These are phyloP conservation scores for Cancer borealis DNA, from an alignment of 2,888 invertebrate genomes.

Conservation along the genomic window DNA sequence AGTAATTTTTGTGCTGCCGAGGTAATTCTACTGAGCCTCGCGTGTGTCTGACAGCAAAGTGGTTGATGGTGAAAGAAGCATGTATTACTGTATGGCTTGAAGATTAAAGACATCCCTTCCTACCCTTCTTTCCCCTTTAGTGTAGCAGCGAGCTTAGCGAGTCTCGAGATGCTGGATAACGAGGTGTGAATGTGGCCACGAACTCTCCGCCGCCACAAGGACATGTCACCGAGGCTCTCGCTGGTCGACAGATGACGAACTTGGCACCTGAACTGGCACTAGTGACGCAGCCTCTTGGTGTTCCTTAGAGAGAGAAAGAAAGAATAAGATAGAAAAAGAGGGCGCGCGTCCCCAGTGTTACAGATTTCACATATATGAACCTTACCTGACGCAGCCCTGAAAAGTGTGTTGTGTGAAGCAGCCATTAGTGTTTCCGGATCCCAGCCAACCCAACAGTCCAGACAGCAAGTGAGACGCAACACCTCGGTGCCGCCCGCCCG, in stretches of 20 bases:
- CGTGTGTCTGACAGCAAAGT: neutral
- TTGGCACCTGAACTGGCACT: conserved; percentile 9
- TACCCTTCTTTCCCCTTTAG: neutral
- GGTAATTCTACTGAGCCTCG: neutral
- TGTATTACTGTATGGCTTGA: neutral
- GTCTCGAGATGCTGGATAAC: conserved; percentile 42
- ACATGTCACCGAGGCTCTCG: conserved; percentile 43
- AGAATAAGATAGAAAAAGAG: conserved; percentile 8
- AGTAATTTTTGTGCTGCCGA: neutral
- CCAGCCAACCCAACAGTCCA: neutral
- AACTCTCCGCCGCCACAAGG: conserved; percentile 15
- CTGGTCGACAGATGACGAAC: conserved; percentile 37
- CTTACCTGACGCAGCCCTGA: neutral
- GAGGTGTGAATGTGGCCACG: conserved; percentile 35
- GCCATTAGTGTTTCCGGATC: neutral
- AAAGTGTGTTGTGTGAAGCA: conserved; percentile 20
- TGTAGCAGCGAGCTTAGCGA: neutral
- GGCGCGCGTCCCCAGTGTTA: conserved; percentile 29
- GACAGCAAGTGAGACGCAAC: neutral
- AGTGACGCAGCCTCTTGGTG: conserved; percentile 26
- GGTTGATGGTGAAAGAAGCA: neutral
- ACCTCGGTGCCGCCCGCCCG: neutral
- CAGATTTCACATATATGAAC: neutral
- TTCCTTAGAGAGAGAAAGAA: conserved; percentile 4
- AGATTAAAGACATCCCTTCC: neutral